Evolutionary conservation across 1,140 invertebrate genomes (phyloP).

Genomic region (Drosophila repletoides): DNA sequence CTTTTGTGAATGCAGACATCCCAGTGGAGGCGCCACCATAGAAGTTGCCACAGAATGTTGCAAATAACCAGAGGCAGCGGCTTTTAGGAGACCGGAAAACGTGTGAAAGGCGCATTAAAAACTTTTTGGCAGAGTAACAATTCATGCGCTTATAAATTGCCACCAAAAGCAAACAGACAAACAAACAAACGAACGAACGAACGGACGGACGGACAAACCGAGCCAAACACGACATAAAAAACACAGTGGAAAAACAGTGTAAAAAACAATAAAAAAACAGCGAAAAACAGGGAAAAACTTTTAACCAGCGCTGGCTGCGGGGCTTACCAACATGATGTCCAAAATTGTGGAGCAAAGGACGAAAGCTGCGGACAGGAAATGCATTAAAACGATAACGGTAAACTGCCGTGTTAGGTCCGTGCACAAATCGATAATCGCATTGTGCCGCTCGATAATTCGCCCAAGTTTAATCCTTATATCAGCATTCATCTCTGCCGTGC

Average conservation of each 20-base stretch:
- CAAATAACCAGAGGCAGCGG: constrained; percentile 27
- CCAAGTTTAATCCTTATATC: constrained; percentile 35
- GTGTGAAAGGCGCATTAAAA: constrained; percentile 69
- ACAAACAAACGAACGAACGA: background rate
- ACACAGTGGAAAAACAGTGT: constrained; percentile 29
- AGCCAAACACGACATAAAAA: constrained; percentile 27
- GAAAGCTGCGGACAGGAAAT: constrained; percentile 77
- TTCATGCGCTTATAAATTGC: constrained; percentile 73
- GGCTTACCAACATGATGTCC: constrained; percentile 77
- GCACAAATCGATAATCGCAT: constrained; percentile 79
- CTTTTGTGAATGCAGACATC: constrained; percentile 6
- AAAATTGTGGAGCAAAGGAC: constrained; percentile 75
- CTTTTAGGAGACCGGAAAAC: constrained; percentile 40
- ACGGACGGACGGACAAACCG: constrained; percentile 10
- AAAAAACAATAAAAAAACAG: background rate
- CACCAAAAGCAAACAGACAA: constrained; percentile 39
- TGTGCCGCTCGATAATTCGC: constrained; percentile 63
- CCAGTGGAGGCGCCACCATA: background rate
- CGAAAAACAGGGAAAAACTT: constrained; percentile 60
- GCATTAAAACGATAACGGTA: constrained; percentile 77
- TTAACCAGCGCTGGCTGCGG: constrained; percentile 27
- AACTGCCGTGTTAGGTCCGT: constrained; percentile 66
- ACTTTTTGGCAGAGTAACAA: constrained; percentile 64
- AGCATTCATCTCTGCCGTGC: constrained; percentile 40
- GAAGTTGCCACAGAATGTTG: constrained; percentile 20